phyloP scores from a whole-genome alignment of 2,797 vertebrate genomes.

The Neosalanx taihuensis region DNA sequence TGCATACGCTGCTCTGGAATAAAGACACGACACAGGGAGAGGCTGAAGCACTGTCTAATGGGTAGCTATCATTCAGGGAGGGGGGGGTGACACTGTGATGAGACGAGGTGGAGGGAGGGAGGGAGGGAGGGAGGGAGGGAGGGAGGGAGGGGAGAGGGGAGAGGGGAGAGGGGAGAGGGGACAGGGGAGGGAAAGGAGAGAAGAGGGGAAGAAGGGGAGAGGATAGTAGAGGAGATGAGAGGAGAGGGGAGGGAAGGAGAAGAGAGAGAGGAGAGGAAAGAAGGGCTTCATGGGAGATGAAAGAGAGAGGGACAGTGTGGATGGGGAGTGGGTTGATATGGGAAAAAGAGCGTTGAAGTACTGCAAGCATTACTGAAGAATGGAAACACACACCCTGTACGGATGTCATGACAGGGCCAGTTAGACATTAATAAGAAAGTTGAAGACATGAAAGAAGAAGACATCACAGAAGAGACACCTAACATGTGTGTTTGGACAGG shows the following conservation, averaged over 20 bases:
- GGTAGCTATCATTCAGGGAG: conserved; percentile 80
- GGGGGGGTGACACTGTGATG: neutral
- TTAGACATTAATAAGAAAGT: too few relatives aligned
- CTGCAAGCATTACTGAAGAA: too few relatives aligned
- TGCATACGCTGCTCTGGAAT: conserved; percentile 87
- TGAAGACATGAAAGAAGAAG: too few relatives aligned
- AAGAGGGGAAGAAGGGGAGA: neutral
- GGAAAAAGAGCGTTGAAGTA: too few relatives aligned
- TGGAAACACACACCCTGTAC: too few relatives aligned
- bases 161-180: conserved; percentile 6
- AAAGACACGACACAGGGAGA: conserved; percentile 69
- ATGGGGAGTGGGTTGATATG: too few relatives aligned
- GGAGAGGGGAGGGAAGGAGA: conserved; percentile 27
- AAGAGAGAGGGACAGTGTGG: neutral
- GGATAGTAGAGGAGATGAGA: conserved; percentile 23
- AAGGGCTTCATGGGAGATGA: neutral
- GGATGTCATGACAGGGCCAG: too few relatives aligned
- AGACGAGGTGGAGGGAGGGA: neutral
- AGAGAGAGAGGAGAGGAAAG: conserved; percentile 10
- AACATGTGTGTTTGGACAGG: neutral
- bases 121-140: neutral
- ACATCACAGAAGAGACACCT: too few relatives aligned
- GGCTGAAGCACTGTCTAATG: conserved; percentile 15
- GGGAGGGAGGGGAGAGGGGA: conserved; percentile 1
- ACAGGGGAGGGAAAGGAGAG: conserved; percentile 1